A percentile compares a stretch with the other conserved stretches of the same genome.
phyloP scores from a whole-genome alignment of 1,140 invertebrate species.

The Tetramorium alpestre region DNA sequence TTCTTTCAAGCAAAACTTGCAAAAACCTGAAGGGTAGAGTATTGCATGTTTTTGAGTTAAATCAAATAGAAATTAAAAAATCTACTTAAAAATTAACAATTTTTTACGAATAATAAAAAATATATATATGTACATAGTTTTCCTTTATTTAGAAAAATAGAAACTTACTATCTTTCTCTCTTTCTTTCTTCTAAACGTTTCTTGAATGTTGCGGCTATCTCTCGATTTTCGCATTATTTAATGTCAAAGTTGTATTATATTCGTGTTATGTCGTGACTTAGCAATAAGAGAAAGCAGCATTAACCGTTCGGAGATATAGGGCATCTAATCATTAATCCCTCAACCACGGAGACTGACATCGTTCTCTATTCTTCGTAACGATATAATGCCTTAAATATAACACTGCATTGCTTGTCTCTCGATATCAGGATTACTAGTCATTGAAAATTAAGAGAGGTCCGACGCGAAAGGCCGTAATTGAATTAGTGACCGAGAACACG shows the following conservation, averaged over 20 bases:
- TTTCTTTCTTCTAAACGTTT: not conserved
- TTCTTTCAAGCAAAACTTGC: not conserved
- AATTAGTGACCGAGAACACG: conserved; percentile 67
- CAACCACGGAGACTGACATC: not conserved
- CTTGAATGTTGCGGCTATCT: not conserved
- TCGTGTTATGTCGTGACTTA: conserved; percentile 15
- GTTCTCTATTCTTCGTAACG: not conserved
- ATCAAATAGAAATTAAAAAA: not conserved
- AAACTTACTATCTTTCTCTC: not conserved
- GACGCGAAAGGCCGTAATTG: conserved; percentile 70
- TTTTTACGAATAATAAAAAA: not conserved
- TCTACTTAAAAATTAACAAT: not conserved
- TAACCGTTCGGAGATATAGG: conserved; percentile 26
- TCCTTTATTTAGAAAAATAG: not conserved
- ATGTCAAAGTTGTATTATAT: not conserved
- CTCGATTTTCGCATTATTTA: not conserved
- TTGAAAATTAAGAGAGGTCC: conserved; percentile 50
- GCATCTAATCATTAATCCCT: conserved; percentile 26
- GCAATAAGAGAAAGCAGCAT: conserved; percentile 24
- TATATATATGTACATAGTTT: not conserved
- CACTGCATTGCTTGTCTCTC: not conserved
- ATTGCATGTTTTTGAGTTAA: not conserved
- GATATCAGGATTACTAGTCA: conserved; percentile 26
- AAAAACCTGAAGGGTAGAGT: not conserved
- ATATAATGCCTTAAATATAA: conserved; percentile 32